Percentiles rank a stretch among this genome's conserved stretches.
Conservation (phyloP, 2,888 invertebrate species). For the Incurvaria masculella region DNA sequence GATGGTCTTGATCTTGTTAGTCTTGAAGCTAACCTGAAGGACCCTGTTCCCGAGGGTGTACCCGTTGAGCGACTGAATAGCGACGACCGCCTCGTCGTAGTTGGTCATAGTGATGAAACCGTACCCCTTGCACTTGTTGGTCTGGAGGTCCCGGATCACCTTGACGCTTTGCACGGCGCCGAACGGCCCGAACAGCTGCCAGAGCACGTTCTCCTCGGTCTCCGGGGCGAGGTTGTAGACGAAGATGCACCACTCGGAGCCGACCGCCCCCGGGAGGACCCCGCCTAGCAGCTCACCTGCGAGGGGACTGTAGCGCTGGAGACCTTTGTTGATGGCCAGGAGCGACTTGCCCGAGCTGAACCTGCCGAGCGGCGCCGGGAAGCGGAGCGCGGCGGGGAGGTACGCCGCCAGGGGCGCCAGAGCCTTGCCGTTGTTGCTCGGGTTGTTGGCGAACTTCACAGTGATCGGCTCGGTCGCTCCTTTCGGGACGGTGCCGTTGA, state of each 20-base stretch:
- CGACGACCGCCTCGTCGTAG: conserved; percentile 90
- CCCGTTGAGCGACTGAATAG: conserved; percentile 89
- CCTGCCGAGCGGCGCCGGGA: conserved; percentile 65
- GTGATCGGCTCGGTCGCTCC: conserved; percentile 88
- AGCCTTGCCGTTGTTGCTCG: conserved; percentile 80
- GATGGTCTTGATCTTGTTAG: conserved; percentile 73
- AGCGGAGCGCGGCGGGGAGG: conserved; percentile 68
- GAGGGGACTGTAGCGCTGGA: conserved; percentile 81
- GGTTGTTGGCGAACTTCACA: conserved; percentile 94
- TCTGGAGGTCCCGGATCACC: conserved; percentile 87
- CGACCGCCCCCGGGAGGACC: conserved; percentile 71
- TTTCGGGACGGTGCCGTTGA: conserved; percentile 87
- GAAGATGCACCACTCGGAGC: conserved; percentile 89
- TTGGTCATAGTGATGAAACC: conserved; percentile 95
- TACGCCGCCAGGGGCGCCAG: conserved; percentile 82
- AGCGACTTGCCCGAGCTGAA: conserved; percentile 89
- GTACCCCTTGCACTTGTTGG: conserved; percentile 94
- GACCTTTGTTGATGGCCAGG: conserved; percentile 76
- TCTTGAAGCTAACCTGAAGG: conserved; percentile 91
- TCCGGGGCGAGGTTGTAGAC: conserved; percentile 95
- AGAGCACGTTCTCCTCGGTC: conserved; percentile 92
- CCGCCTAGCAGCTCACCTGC: conserved; percentile 79
- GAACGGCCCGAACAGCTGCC: conserved; percentile 96
- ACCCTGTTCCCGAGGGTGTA: conserved; percentile 88
- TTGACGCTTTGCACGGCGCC: conserved; percentile 92